Conservation (phyloP, 2,888 invertebrate genomes). For the Drosophila meridiana region DNA sequence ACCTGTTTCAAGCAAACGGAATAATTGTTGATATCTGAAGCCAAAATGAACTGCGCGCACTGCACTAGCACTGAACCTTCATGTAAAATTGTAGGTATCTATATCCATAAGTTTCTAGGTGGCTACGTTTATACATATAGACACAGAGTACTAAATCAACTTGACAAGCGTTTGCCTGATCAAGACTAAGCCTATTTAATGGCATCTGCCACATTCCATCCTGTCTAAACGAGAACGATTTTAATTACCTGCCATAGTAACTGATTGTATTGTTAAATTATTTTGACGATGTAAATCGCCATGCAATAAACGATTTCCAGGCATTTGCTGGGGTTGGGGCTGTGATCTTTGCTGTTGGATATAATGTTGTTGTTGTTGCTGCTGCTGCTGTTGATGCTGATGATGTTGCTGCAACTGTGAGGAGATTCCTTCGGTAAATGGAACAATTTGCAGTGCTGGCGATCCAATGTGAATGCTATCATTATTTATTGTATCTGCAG, state of each 20-base stretch:
- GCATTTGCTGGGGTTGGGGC: not conserved
- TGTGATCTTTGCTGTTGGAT: constrained; percentile 72
- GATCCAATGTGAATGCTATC: constrained; percentile 49
- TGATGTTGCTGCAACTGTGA: constrained; percentile 62
- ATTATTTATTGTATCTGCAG: constrained; percentile 53
- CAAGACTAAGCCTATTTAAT: not conserved
- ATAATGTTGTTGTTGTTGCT: constrained; percentile 68
- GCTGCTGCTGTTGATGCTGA: constrained; percentile 75
- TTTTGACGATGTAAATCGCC: constrained; percentile 53
- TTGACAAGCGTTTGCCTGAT: not conserved
- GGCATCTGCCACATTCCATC: not conserved
- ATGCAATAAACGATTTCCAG: constrained; percentile 49
- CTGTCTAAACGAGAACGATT: not conserved
- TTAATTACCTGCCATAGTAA: constrained; percentile 35
- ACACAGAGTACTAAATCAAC: not conserved
- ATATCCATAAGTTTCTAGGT: not conserved
- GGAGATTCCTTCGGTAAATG: constrained; percentile 64
- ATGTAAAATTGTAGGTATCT: not conserved
- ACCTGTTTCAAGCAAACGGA: too few relatives aligned
- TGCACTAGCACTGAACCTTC: not conserved
- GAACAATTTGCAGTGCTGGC: constrained; percentile 57
- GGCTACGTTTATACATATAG: not conserved
- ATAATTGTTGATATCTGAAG: too few relatives aligned
- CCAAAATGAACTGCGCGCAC: not conserved
- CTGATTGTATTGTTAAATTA: constrained; percentile 80